Percentiles rank a stretch among this genome's conserved stretches.
Evolutionary conservation across 2,797 vertebrate species (phyloP).

Genomic region (Jordanella pulchra): DNA sequence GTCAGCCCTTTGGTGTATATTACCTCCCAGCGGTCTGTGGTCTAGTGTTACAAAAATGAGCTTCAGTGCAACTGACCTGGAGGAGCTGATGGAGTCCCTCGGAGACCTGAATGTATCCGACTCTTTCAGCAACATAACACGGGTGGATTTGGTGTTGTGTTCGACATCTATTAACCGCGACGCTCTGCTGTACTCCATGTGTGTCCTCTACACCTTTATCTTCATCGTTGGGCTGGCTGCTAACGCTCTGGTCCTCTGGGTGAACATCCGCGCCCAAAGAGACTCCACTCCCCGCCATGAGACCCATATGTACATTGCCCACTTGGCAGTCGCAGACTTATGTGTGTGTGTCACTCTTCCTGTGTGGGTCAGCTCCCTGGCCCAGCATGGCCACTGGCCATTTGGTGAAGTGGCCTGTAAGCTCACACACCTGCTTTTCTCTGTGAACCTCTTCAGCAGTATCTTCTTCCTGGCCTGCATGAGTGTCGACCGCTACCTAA

Average conservation of each 20-base stretch:
- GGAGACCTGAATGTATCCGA: constrained; percentile 86
- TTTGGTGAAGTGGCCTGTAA: constrained; percentile 93
- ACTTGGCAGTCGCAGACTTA: constrained; percentile 91
- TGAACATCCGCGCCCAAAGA: constrained; percentile 89
- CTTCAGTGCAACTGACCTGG: constrained; percentile 83
- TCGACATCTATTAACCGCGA: constrained; percentile 80
- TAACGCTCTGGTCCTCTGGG: constrained; percentile 92
- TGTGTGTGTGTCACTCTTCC: constrained; percentile 92
- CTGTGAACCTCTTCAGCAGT: constrained; percentile 93
- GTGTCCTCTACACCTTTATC: constrained; percentile 91
- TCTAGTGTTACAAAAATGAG: constrained; percentile 57
- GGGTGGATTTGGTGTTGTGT: constrained; percentile 83
- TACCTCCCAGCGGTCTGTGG: constrained; percentile 34
- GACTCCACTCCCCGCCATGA: constrained; percentile 85
- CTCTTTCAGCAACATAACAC: constrained; percentile 80
- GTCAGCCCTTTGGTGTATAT: constrained; percentile 42
- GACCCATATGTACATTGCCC: constrained; percentile 93
- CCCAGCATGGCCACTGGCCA: constrained; percentile 93
- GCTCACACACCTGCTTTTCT: constrained; percentile 91
- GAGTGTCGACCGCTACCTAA: constrained; percentile 95
- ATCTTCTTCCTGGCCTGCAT: constrained; percentile 97
- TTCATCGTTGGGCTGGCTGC: constrained; percentile 90
- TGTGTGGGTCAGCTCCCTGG: constrained; percentile 90
- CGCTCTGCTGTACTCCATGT: constrained; percentile 85
- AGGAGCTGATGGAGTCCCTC: constrained; percentile 82